Percentiles rank a stretch among this genome's conserved stretches.
Evolutionary conservation across 2,888 invertebrate species (phyloP).

Genomic region (Aporophyla lueneburgensis): DNA sequence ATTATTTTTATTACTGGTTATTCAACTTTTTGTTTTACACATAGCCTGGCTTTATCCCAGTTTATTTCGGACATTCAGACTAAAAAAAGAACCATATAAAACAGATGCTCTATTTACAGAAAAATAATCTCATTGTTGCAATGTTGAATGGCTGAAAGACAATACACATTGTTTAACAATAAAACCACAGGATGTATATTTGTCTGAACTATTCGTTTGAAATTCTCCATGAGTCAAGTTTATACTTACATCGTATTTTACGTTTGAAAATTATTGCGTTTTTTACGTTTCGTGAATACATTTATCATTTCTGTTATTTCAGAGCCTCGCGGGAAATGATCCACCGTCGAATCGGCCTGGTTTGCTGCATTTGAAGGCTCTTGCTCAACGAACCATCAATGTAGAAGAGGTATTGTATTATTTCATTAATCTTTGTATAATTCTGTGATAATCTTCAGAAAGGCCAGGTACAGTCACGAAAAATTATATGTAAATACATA

Average conservation of each 20-base stretch:
- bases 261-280: conserved; percentile 47
- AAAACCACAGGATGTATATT: conserved; percentile 43
- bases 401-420: conserved; percentile 77
- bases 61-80: neutral
- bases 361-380: conserved; percentile 79
- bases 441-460: too few relatives aligned
- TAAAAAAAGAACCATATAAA: neutral
- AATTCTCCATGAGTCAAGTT: conserved; percentile 52
- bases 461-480: too few relatives aligned
- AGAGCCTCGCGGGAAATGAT: conserved; percentile 81
- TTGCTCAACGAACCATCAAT: conserved; percentile 79
- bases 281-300: conserved; percentile 56
- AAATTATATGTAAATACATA: too few relatives aligned
- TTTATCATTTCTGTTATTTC: conserved; percentile 68
- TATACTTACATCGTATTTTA: conserved; percentile 52
- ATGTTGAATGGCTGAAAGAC: conserved; percentile 23
- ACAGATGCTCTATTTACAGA: neutral
- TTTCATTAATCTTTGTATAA: neutral
- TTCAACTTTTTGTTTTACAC: neutral
- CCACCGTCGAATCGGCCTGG: conserved; percentile 81
- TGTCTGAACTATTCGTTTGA: conserved; percentile 46
- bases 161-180: conserved; percentile 43
- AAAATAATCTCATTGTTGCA: conserved; percentile 20
- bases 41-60: neutral
- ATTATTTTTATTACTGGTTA: too few relatives aligned